Base-by-base conservation (phyloP, 2,888 invertebrate genomes). In the Lacanobia wlatinum region DNA sequence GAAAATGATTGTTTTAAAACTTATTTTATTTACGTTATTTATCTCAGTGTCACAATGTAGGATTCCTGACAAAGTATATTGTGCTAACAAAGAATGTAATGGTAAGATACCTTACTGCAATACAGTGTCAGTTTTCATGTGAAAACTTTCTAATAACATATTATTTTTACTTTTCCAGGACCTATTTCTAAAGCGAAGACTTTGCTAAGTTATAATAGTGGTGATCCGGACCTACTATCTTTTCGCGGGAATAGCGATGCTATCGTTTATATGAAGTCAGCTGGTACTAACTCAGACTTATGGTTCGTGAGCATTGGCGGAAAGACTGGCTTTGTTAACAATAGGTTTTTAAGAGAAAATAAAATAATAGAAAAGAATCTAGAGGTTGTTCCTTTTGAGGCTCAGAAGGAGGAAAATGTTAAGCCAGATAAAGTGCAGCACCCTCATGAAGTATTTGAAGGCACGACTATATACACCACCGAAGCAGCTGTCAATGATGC, bases 221-320 rank as follows among this genome's bases (percentile, higher is more conserved):
- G 90, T 16, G 97, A 97, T 76, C 87, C 93, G 23, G 96, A 96
- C 59, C 93, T 97, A 72, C 92, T 98, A 73, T 97, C 98, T 12
- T 98, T 97, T 91, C 93, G 91, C 34, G 89, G 88, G 6, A 97
- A 97, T 87, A 88, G 93, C 10, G 93, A 97, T 0, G 97, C 97
- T 14, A 94, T 92, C 61, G 96, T 98, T 78, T 97, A 94, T 87
- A 98, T 98, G 91, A 98, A 98, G 93, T 97, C 97, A 84, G 97
- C 97, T 87, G 98, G 97, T 63, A 93, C 93, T 40, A 94, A 97
- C 76, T 71, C 87, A 34, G 97, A 97, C 78, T 90, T 97, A 63
- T 98, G 98, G 98, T 98, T 97, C 80, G 97, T 97, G 59, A 97
- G 97, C 93, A 97, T 98, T 60, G 94, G 97, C 80, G 98, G 97